Evolutionary conservation across 2,797 vertebrate genomes (phyloP).

Genomic region (Acrossocheilus fasciatus): DNA sequence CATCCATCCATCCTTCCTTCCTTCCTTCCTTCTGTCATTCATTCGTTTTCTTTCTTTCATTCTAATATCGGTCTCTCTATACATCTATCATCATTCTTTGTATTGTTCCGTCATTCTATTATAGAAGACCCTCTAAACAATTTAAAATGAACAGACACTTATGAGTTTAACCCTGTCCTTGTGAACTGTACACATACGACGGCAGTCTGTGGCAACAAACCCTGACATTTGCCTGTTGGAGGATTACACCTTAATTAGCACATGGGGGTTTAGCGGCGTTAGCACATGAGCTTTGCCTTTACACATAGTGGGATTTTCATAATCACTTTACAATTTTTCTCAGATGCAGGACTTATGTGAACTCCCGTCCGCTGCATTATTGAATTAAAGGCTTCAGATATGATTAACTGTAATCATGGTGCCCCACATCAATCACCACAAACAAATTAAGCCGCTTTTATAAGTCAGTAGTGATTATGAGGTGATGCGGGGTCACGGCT

Average conservation of each 20-base stretch:
- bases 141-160: background rate
- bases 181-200: slow-evolving; percentile 2
- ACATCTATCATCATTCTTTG: no score
- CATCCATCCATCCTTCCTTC: no score
- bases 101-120: no score
- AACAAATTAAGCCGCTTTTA: slow-evolving; percentile 21
- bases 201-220: slow-evolving; percentile 31
- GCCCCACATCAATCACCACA: slow-evolving; percentile 24
- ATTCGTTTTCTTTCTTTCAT: no score
- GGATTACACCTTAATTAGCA: slow-evolving; percentile 55
- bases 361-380: slow-evolving; percentile 19
- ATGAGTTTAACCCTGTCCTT: background rate
- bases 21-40: no score
- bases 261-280: slow-evolving; percentile 12
- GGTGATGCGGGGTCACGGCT: slow-evolving; percentile 11
- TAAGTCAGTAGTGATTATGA: slow-evolving; percentile 36
- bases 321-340: slow-evolving; percentile 36
- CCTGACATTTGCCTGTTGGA: slow-evolving; percentile 37
- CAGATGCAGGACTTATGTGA: slow-evolving; percentile 13
- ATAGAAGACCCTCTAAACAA: background rate
- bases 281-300: slow-evolving; percentile 29
- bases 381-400: slow-evolving; percentile 51
- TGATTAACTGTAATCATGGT: slow-evolving; percentile 40
- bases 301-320: slow-evolving; percentile 29
- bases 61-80: no score